Conservation (phyloP, 2,797 vertebrate genomes). For the Tinamus major region DNA sequence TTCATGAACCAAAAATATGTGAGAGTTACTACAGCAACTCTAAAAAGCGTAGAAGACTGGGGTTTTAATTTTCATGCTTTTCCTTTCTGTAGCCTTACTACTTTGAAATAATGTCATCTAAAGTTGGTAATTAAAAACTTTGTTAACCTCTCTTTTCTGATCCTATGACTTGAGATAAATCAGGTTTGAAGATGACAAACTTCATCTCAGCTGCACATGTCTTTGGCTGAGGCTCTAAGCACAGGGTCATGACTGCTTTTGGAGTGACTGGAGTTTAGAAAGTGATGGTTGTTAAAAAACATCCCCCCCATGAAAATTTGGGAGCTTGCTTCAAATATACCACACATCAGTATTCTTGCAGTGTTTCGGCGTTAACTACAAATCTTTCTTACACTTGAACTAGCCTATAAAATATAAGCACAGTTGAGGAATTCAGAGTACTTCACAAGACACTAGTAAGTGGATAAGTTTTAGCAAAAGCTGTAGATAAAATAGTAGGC, state of each 20-base stretch:
- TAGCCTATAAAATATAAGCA: background rate
- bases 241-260: background rate
- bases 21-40: background rate
- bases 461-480: background rate
- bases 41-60: accelerated
- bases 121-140: background rate
- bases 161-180: background rate
- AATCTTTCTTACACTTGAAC: background rate
- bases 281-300: background rate
- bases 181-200: background rate
- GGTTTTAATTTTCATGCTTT: background rate
- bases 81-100: background rate
- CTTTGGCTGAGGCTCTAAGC: background rate
- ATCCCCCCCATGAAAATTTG: background rate
- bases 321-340: background rate
- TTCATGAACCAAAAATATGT: background rate
- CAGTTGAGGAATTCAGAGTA: background rate
- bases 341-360: background rate
- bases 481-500: background rate
- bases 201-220: background rate
- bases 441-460: background rate
- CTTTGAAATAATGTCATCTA: background rate
- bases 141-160: background rate
- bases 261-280: background rate
- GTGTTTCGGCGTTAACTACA: background rate